Percentiles rank a stretch among this genome's conserved stretches.
Evolutionary conservation across 2,113 vertebrate species (phyloP).

Genomic region (Desmodus rotundus): DNA sequence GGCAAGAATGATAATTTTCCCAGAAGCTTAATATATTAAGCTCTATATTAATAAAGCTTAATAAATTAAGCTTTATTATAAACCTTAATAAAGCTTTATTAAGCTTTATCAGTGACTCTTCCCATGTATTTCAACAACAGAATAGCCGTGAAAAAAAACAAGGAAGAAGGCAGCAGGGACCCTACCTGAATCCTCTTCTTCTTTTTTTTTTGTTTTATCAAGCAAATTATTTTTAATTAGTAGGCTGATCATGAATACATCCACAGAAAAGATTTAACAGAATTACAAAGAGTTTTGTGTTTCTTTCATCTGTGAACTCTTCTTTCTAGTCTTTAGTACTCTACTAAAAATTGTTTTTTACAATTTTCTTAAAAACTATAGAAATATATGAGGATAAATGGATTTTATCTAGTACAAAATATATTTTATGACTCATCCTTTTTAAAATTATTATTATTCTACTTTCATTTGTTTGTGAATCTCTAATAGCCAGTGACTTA

Average conservation of each 20-base stretch:
- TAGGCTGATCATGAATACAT: conserved; percentile 98
- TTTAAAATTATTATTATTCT: background rate
- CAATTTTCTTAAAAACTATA: background rate
- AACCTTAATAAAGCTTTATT: too few relatives aligned
- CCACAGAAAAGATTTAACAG: conserved; percentile 92
- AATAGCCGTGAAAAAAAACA: background rate
- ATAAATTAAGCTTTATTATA: too few relatives aligned
- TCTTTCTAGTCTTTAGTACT: background rate
- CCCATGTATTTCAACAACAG: background rate
- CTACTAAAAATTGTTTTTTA: background rate
- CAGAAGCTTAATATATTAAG: too few relatives aligned
- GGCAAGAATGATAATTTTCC: too few relatives aligned
- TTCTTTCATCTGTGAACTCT: conserved; percentile 69
- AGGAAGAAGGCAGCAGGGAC: background rate
- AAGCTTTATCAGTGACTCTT: background rate
- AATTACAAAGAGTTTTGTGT: conserved; percentile 87
- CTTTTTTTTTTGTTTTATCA: conserved; percentile 47
- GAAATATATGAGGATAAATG: background rate
- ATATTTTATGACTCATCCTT: background rate
- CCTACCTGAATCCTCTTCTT: background rate
- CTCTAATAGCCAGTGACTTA: background rate
- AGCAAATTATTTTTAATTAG: conserved; percentile 93
- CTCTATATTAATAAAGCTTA: too few relatives aligned
- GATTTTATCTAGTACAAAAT: background rate
- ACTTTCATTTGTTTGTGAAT: background rate